These are phyloP conservation scores for Trinectes maculatus DNA, from an alignment of 2,113 vertebrate species.

Conservation along the genomic window DNA sequence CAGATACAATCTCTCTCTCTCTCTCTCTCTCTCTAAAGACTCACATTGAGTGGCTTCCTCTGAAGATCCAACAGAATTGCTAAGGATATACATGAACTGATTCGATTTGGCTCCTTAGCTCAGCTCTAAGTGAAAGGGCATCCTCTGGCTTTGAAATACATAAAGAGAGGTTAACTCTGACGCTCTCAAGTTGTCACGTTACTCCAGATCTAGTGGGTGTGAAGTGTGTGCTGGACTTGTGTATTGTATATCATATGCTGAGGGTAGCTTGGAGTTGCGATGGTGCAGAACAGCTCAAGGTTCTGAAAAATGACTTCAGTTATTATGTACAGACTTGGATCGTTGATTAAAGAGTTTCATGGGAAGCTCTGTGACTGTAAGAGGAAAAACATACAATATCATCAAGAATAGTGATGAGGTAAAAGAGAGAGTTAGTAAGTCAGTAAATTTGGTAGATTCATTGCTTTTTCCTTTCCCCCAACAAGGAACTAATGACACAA, in stretches of 20 bases:
- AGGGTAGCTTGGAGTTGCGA: background rate
- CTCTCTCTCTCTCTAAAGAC: constrained; percentile 16
- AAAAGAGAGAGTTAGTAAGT: background rate
- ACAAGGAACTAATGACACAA: too few relatives aligned
- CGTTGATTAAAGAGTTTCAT: background rate
- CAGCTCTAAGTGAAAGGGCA: constrained; percentile 19
- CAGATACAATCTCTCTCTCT: constrained; percentile 14
- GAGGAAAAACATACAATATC: background rate
- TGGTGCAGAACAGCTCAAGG: background rate
- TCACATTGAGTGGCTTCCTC: background rate
- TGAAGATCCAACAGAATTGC: constrained; percentile 56
- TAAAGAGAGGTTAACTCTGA: constrained; percentile 2
- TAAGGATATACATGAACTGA: constrained; percentile 26
- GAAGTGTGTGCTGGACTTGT: background rate
- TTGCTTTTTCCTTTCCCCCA: too few relatives aligned
- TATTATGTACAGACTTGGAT: background rate
- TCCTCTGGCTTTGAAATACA: constrained; percentile 19
- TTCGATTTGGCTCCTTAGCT: constrained; percentile 23
- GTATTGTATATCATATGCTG: background rate
- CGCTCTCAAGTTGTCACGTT: background rate
- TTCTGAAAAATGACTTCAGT: background rate
- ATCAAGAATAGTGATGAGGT: too few relatives aligned
- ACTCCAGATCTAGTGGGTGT: background rate
- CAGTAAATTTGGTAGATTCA: too few relatives aligned
- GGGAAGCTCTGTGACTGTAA: background rate